phyloP scores from a whole-genome alignment of 2,888 invertebrate species.

The Drosophila rubida region DNA sequence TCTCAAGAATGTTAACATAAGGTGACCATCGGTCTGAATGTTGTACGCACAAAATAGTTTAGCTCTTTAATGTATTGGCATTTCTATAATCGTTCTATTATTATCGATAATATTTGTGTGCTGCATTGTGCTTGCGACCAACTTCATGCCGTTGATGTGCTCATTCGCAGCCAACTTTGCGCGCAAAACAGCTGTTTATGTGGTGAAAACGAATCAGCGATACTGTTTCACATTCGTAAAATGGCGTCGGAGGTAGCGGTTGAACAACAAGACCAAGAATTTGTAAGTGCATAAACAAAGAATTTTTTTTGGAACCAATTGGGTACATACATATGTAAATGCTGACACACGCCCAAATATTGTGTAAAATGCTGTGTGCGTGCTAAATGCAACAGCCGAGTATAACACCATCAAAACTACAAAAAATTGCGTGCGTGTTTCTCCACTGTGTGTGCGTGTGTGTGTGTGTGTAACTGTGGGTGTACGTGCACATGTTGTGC shows the following conservation, averaged over 20 bases:
- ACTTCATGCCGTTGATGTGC: constrained; percentile 30
- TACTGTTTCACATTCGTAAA: constrained; percentile 64
- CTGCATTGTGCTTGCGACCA: constrained; percentile 6
- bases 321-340: constrained; percentile 34
- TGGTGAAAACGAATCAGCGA: constrained; percentile 56
- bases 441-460: constrained; percentile 33
- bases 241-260: constrained; percentile 69
- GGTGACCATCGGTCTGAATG: too few relatives aligned
- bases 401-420: constrained; percentile 15
- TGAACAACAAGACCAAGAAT: constrained; percentile 66
- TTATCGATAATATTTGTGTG: constrained; percentile 10
- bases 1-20: too few relatives aligned
- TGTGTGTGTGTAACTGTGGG: constrained; percentile 14
- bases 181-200: constrained; percentile 49
- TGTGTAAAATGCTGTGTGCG: constrained; percentile 11
- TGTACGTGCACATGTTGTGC: constrained; percentile 32
- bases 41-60: background rate
- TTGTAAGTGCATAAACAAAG: constrained; percentile 58
- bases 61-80: background rate
- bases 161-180: constrained; percentile 51
- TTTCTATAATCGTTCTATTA: background rate
- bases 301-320: constrained; percentile 40
- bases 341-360: constrained; percentile 34
- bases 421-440: constrained; percentile 64
- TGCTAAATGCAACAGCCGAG: constrained; percentile 19